Percentiles rank a stretch among this genome's conserved stretches.
These are phyloP conservation scores for Chiroxiphia lanceolata DNA, from an alignment of 2,797 vertebrate genomes.

Conservation along the genomic window DNA sequence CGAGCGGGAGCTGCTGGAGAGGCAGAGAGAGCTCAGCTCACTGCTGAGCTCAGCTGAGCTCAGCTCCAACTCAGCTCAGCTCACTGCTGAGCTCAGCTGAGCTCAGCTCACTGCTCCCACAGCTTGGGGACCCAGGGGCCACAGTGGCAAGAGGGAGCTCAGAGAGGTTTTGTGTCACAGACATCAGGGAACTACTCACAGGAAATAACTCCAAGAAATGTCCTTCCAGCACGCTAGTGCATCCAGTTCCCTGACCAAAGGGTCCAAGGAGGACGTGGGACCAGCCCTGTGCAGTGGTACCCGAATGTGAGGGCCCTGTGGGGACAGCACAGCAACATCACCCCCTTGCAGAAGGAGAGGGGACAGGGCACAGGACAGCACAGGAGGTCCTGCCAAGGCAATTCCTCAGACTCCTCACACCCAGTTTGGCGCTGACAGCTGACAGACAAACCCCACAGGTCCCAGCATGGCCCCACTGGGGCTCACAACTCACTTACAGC, in stretches of 20 bases:
- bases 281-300: rapidly evolving
- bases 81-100: background rate
- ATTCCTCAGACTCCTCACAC: rapidly evolving
- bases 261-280: rapidly evolving
- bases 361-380: background rate
- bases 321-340: rapidly evolving
- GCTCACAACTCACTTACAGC: background rate
- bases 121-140: rapidly evolving
- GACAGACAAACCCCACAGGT: background rate
- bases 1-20: background rate
- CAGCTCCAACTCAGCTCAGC: background rate
- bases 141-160: rapidly evolving
- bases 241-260: background rate
- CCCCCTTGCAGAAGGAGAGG: background rate
- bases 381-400: rapidly evolving
- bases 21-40: background rate
- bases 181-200: background rate
- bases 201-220: background rate
- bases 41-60: too few species aligned
- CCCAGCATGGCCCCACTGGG: rapidly evolving
- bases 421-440: background rate
- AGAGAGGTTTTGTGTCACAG: background rate
- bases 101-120: background rate
- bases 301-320: rapidly evolving
- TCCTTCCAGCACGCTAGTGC: background rate